Evolutionary conservation across 1,140 invertebrate species (phyloP).

Genomic region (Asbolus verrucosus): DNA sequence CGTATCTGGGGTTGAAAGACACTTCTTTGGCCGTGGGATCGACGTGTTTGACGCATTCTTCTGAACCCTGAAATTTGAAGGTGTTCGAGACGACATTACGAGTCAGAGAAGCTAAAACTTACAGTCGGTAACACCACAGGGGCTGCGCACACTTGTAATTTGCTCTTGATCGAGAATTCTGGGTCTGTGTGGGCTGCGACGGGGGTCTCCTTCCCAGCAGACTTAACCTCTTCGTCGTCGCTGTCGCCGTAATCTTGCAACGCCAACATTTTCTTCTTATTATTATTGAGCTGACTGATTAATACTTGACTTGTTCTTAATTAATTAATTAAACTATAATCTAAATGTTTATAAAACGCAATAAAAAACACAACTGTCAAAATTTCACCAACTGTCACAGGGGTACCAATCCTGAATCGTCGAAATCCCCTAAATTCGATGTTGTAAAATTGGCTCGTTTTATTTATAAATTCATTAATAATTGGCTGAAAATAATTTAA

Average conservation of each 20-base stretch:
- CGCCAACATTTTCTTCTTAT: slow-evolving; percentile 70
- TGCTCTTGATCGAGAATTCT: slow-evolving; percentile 64
- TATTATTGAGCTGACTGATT: no score
- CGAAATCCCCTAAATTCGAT: no score
- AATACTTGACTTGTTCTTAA: no score
- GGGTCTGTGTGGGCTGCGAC: slow-evolving; percentile 66
- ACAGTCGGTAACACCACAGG: slow-evolving; percentile 84
- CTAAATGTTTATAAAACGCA: no score
- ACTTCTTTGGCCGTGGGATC: slow-evolving; percentile 85
- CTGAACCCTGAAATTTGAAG: slow-evolving; percentile 66
- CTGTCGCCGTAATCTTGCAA: slow-evolving; percentile 74
- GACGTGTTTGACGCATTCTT: slow-evolving; percentile 72
- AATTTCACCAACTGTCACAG: no score
- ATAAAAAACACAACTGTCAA: no score
- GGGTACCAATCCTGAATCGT: no score
- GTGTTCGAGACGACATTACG: neutral
- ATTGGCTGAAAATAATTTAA: no score
- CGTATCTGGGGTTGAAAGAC: slow-evolving; percentile 93
- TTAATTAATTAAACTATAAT: no score
- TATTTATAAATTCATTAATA: no score
- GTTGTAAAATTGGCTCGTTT: no score
- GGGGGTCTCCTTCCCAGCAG: slow-evolving; percentile 63
- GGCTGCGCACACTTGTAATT: slow-evolving; percentile 80
- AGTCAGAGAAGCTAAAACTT: no score
- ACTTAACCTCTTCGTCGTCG: slow-evolving; percentile 56